phyloP scores from a whole-genome alignment of 1,140 invertebrate species.

The Kradibia gibbosae region DNA sequence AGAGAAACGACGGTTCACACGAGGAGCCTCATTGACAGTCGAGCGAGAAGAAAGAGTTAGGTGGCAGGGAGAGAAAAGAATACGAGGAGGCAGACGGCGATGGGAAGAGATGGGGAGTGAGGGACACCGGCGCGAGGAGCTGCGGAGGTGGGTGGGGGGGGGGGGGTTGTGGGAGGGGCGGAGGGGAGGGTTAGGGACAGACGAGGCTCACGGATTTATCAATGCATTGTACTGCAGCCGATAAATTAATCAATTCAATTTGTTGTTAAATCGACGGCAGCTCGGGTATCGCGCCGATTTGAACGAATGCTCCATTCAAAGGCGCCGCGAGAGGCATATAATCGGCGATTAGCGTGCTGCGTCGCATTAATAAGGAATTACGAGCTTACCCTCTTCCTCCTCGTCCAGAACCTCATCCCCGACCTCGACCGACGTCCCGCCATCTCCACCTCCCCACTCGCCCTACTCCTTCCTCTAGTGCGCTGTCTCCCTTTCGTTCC shows the following conservation, averaged over 20 bases:
- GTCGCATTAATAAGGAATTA: conserved; percentile 57
- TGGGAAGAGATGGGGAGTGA: not conserved
- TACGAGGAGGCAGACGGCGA: not conserved
- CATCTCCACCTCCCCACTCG: no score
- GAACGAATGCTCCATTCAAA: conserved; percentile 59
- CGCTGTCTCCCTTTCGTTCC: not conserved
- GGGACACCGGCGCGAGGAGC: not conserved
- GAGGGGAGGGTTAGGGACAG: conserved; percentile 3
- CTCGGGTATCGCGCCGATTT: conserved; percentile 49
- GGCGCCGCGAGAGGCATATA: conserved; percentile 56
- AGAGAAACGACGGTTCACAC: not conserved
- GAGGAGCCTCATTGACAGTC: conserved; percentile 23
- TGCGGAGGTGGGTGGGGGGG: not conserved
- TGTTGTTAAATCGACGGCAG: conserved; percentile 38
- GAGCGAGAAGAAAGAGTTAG: not conserved
- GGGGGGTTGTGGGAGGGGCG: not conserved
- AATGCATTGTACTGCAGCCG: conserved; percentile 42
- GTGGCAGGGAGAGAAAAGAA: not conserved
- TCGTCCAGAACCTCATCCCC: conserved; percentile 7
- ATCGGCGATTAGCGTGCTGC: conserved; percentile 56
- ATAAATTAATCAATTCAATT: conserved; percentile 50
- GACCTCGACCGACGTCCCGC: not conserved
- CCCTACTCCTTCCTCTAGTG: not conserved
- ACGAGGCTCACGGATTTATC: conserved; percentile 31
- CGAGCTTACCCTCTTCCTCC: conserved; percentile 41